Evolutionary conservation across 2,888 invertebrate genomes (phyloP), one percentile per base, ranked within the genome.

Genomic region (Rhagonycha lutea): DNA sequence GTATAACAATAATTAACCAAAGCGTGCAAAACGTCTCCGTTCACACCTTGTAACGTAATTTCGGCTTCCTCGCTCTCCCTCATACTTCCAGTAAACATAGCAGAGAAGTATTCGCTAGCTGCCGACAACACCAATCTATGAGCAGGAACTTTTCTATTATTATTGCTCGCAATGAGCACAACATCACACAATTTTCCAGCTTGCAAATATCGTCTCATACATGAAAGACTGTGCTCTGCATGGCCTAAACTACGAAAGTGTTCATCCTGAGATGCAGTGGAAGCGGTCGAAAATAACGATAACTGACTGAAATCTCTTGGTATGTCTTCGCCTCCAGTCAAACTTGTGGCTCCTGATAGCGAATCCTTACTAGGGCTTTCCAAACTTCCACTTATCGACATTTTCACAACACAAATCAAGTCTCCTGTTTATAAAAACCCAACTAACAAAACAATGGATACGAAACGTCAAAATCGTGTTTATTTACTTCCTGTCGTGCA

Each of bases 51-150:
- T 81, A 98, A 89, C 76, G 94, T 94, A 60, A 98, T 93, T 89
- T 97, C 96, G 79, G 92, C 91, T 87, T 96, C 93, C 78, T 92
- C 92, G 7, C 96, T 92, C 89, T 98, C 98, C 80, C 94, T 90
- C 79, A 98, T 89, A 74, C 95, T 94, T 74, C 94, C 95, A 26
- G 96, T 97, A 86, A 98, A 98, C 98, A 98, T 98, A 63, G 96
- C 97, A 65, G 95, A 94, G 89, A 98, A 98, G 88, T 98, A 98
- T 87, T 97, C 96, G 82, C 97, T 97, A 75, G 96, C 95, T 63
- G 97, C 96, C 82, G 96, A 95, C 80, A 98, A 90, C 71, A 98
- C 95, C 80, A 98, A 89, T 84, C 96, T 86, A 76, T 88, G 88
- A 14, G 88, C 88, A 60, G 85, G 83, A 24, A 88, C 85, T 81